phyloP scores from a whole-genome alignment of 2,888 invertebrate species.

The Andrena dorsata region DNA sequence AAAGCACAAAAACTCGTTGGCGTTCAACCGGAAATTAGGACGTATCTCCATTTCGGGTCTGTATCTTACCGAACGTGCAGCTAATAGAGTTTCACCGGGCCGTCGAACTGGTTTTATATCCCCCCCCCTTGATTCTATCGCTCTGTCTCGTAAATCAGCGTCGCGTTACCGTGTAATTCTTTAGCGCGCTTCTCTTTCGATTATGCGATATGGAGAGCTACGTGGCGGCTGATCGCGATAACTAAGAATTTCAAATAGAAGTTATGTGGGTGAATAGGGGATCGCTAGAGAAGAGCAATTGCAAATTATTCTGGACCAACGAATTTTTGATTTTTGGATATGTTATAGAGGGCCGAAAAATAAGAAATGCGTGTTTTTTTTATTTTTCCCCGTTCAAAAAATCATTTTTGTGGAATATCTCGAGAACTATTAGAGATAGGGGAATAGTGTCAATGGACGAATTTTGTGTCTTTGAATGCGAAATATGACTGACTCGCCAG shows the following conservation, averaged over 20 bases:
- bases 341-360: too few relatives aligned
- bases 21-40: conserved; percentile 64
- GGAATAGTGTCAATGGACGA: too few relatives aligned
- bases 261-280: too few relatives aligned
- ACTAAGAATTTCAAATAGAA: neutral
- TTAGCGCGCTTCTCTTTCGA: neutral
- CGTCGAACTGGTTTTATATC: conserved; percentile 31
- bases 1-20: conserved; percentile 67
- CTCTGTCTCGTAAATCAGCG: conserved; percentile 20
- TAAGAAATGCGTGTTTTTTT: too few relatives aligned
- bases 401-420: too few relatives aligned
- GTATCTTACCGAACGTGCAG: conserved; percentile 48
- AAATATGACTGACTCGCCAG: too few relatives aligned
- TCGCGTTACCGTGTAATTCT: conserved; percentile 28
- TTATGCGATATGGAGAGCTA: neutral
- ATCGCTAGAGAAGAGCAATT: too few relatives aligned
- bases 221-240: neutral
- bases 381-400: too few relatives aligned
- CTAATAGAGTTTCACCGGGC: conserved; percentile 50
- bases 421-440: too few relatives aligned
- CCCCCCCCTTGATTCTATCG: neutral
- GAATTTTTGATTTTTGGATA: too few relatives aligned
- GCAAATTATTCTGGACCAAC: too few relatives aligned
- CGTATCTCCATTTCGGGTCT: conserved; percentile 56
- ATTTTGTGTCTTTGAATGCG: too few relatives aligned